Conservation (phyloP, 2,888 invertebrate genomes). For the Hydraecia micacea region DNA sequence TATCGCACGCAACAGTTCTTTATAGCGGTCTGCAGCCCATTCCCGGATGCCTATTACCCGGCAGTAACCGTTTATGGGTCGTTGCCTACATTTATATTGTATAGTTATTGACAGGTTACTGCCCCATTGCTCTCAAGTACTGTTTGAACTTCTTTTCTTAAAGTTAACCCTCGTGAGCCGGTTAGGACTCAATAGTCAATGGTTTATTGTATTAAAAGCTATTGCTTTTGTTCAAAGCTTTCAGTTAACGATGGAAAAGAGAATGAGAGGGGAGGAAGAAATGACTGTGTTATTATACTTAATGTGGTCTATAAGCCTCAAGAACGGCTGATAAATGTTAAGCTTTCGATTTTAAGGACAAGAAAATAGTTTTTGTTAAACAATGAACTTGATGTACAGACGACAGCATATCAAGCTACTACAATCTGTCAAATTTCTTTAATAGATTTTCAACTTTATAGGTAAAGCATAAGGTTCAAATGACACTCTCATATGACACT, state of each 20-base stretch:
- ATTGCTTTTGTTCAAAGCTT: conserved; percentile 2
- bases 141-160: conserved; percentile 38
- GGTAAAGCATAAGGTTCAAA: too few species aligned
- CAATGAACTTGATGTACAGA: neutral
- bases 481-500: neutral
- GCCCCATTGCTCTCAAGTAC: conserved; percentile 40
- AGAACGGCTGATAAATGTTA: too few species aligned
- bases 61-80: conserved; percentile 48
- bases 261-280: too few species aligned
- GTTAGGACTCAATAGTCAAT: conserved; percentile 31
- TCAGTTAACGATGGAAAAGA: neutral
- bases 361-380: neutral
- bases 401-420: too few species aligned
- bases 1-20: conserved; percentile 54
- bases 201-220: conserved; percentile 32
- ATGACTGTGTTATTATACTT: neutral
- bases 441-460: too few species aligned
- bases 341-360: too few species aligned
- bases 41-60: conserved; percentile 46
- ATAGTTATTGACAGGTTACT: conserved; percentile 57
- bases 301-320: neutral
- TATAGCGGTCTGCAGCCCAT: conserved; percentile 52
- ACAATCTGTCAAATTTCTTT: too few species aligned
- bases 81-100: conserved; percentile 55
- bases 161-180: conserved; percentile 32